Evolutionary conservation across 2,888 invertebrate species (phyloP).

Genomic region (Limnephilus marmoratus): DNA sequence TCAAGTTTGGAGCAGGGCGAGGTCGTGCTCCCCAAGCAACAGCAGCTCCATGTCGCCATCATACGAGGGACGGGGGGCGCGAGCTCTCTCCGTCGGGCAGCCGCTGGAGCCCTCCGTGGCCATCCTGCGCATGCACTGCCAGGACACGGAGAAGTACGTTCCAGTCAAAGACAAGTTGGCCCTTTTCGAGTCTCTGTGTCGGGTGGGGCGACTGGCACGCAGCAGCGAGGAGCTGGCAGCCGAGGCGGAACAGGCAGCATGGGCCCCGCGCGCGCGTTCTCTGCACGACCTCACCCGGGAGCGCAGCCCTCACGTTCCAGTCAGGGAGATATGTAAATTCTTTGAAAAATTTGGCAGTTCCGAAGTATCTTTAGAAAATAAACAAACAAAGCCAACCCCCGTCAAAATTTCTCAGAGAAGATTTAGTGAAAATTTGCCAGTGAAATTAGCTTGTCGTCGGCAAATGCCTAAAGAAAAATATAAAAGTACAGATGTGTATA

Average conservation of each 20-base stretch:
- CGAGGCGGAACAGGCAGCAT: conserved; percentile 70
- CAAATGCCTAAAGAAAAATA: not conserved
- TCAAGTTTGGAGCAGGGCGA: conserved; percentile 69
- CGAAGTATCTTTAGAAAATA: conserved; percentile 10
- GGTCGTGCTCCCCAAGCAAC: conserved; percentile 73
- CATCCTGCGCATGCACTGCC: conserved; percentile 76
- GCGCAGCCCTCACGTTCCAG: conserved; percentile 76
- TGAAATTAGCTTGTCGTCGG: not conserved
- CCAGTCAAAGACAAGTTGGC: conserved; percentile 84
- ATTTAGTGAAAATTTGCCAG: conserved; percentile 42
- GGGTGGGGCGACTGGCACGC: conserved; percentile 79
- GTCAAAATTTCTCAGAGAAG: conserved; percentile 18
- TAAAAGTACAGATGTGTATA: not conserved
- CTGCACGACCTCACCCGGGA: conserved; percentile 80
- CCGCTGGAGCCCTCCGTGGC: conserved; percentile 70
- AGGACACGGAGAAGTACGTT: conserved; percentile 80
- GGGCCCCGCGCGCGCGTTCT: conserved; percentile 80
- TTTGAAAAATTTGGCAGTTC: conserved; percentile 78
- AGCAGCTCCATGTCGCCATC: conserved; percentile 68
- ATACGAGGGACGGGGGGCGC: conserved; percentile 54
- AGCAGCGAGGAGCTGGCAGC: conserved; percentile 81
- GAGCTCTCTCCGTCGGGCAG: conserved; percentile 63
- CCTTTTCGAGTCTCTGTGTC: conserved; percentile 83
- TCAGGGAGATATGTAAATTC: conserved; percentile 83
- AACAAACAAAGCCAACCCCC: conserved; percentile 8